Base-by-base conservation (phyloP, 2,888 invertebrate genomes). In the Trichacis sp. region DNA sequence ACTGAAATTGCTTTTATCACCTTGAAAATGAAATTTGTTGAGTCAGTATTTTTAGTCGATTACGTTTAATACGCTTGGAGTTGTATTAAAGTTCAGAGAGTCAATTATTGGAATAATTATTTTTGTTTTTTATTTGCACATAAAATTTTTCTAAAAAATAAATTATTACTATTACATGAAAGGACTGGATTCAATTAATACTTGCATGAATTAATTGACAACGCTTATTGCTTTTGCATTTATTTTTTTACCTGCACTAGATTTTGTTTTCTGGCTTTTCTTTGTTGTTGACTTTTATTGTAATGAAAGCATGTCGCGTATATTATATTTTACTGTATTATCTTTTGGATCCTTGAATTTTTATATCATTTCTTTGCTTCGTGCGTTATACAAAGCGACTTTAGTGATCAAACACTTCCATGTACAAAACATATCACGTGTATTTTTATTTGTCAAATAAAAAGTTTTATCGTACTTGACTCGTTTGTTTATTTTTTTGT, bases 381-480 rank as follows among this genome's bases (percentile, higher is more conserved):
- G n/a, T n/a, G n/a, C n/a, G n/a, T n/a, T n/a, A n/a, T 60, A 52
- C 55, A 69, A 70, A 52, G 50, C 46, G 53, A 54, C 48, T 46
- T 59, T 62, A 30, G 56, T 49, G 57, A 55, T 49, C 66, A 63
- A 73, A 71, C 33, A 33, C 70, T 75, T 77, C 73, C 74, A 70
- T 81, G 77, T 81, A 78, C 65, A 61, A 76, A 51, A 40, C 57
- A 46, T 56, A 74, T 75, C 64, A 72, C 75, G 74, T 79, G 78
- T 80, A 81, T 70, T 73, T 77, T 80, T 76, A 71, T 74, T 78
- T 78, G 64, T 74, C 71, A 68, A 77, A 80, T 76, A 81, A 82
- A 70, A 72, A 51, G 33, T 52, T 63, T 29, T 51, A 46, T 54
- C 45, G 30, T 61, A 61, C 36, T 57, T 73, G 64, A 75, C 73